A percentile compares a stretch with the other conserved stretches of the same genome.
phyloP scores from a whole-genome alignment of 64 coral and sea anemone genomes.

The Acropora yongei region DNA sequence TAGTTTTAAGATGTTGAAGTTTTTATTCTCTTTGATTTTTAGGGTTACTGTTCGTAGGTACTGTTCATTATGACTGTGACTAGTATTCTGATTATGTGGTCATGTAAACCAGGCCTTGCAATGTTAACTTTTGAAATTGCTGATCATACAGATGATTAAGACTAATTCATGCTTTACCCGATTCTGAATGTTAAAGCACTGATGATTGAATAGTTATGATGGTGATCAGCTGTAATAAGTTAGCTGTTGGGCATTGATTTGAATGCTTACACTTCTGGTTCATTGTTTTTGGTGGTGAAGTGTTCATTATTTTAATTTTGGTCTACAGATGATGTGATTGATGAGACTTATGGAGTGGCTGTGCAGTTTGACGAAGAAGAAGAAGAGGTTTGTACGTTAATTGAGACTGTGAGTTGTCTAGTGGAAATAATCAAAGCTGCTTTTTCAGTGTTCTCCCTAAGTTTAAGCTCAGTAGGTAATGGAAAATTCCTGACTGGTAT shows the following conservation, averaged over 20 bases:
- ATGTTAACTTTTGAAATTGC: background rate
- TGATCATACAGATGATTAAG: slow-evolving; percentile 36
- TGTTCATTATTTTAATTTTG: background rate
- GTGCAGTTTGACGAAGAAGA: slow-evolving; percentile 99
- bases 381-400: slow-evolving; percentile 68
- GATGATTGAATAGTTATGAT: slow-evolving; percentile 17
- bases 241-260: too few species aligned
- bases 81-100: too few species aligned
- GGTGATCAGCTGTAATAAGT: slow-evolving; percentile 9
- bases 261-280: background rate
- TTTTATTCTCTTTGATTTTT: too few species aligned
- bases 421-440: too few species aligned
- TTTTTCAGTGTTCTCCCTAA: too few species aligned
- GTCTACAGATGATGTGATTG: slow-evolving; percentile 93
- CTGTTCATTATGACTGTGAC: too few species aligned
- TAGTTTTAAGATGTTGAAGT: too few species aligned
- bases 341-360: slow-evolving; percentile 99
- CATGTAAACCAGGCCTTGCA: too few species aligned
- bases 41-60: too few species aligned
- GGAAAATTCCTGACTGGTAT: too few species aligned
- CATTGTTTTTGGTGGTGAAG: background rate
- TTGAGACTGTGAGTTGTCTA: too few species aligned
- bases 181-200: slow-evolving; percentile 6
- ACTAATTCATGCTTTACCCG: slow-evolving; percentile 54
- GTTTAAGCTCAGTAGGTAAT: too few species aligned